Evolutionary conservation across 2,888 invertebrate species (phyloP).

Genomic region (Syrphus vitripennis): DNA sequence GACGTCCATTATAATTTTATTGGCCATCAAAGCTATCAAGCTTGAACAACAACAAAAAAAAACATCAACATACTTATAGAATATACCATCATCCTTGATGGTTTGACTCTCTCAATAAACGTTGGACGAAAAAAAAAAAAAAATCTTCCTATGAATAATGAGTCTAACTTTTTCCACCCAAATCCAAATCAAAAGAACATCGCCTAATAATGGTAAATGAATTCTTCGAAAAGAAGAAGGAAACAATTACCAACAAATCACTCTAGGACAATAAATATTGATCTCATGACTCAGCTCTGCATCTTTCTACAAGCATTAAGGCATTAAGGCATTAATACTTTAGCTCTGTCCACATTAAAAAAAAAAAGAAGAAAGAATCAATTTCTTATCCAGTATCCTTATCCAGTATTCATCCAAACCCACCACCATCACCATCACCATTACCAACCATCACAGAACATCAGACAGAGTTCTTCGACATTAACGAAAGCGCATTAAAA

Average conservation of each 20-base stretch:
- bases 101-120: neutral
- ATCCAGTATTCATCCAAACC: neutral
- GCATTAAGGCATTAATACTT: slow-evolving; percentile 20
- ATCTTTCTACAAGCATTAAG: slow-evolving; percentile 10
- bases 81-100: neutral
- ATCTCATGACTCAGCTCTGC: slow-evolving; percentile 59
- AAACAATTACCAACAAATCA: slow-evolving; percentile 70
- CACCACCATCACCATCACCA: neutral
- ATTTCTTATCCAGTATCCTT: neutral
- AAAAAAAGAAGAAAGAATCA: neutral
- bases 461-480: slow-evolving; percentile 50
- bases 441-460: neutral
- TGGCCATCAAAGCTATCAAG: slow-evolving; percentile 37
- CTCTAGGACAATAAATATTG: slow-evolving; percentile 60
- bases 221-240: slow-evolving; percentile 24
- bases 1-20: slow-evolving; percentile 61
- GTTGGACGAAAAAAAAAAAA: neutral
- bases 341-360: neutral
- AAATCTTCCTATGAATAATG: slow-evolving; percentile 50
- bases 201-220: slow-evolving; percentile 34
- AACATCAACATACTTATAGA: neutral
- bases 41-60: neutral
- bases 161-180: slow-evolving; percentile 41
- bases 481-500: slow-evolving; percentile 68
- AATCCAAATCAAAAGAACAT: slow-evolving; percentile 46